Evolutionary conservation across 2,888 invertebrate genomes (phyloP).

Genomic region (Apotomis turbidana): DNA sequence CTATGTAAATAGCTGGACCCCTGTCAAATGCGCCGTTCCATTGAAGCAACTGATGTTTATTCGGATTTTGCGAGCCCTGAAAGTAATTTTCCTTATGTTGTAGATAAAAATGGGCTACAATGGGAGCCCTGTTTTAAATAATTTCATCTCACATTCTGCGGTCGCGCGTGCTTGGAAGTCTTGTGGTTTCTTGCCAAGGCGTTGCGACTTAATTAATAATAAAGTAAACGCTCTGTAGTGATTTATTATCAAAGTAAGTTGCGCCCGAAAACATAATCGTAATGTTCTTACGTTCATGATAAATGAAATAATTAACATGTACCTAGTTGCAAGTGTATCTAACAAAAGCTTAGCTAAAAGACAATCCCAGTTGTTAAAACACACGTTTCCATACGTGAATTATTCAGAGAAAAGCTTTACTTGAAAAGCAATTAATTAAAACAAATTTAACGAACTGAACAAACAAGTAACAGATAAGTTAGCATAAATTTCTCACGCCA

Average conservation of each 20-base stretch:
- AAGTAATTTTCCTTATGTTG: slow-evolving; percentile 15
- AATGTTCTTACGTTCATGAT: background rate
- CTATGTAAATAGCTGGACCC: slow-evolving; percentile 27
- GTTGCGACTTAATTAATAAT: slow-evolving; percentile 10
- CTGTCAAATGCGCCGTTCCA: slow-evolving; percentile 30
- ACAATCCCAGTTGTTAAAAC: background rate
- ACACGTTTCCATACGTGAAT: no score
- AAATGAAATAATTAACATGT: background rate
- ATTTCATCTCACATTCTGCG: background rate
- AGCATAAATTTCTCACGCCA: slow-evolving; percentile 8
- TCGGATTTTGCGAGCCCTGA: background rate
- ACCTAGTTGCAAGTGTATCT: background rate
- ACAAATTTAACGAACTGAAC: background rate
- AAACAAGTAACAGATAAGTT: slow-evolving; percentile 15
- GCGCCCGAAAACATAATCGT: background rate
- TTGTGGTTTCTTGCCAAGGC: background rate
- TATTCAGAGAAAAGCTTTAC: background rate
- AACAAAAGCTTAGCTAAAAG: background rate
- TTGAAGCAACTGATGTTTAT: slow-evolving; percentile 26
- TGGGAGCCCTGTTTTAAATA: background rate
- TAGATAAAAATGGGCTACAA: background rate
- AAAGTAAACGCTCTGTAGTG: background rate
- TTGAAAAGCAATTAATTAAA: slow-evolving; percentile 2
- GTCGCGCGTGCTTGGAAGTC: background rate
- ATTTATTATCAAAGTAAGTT: background rate